Evolutionary conservation across 1,140 invertebrate genomes (phyloP), one percentile per base, ranked within the genome.

Genomic region (Leptinotarsa defecta): DNA sequence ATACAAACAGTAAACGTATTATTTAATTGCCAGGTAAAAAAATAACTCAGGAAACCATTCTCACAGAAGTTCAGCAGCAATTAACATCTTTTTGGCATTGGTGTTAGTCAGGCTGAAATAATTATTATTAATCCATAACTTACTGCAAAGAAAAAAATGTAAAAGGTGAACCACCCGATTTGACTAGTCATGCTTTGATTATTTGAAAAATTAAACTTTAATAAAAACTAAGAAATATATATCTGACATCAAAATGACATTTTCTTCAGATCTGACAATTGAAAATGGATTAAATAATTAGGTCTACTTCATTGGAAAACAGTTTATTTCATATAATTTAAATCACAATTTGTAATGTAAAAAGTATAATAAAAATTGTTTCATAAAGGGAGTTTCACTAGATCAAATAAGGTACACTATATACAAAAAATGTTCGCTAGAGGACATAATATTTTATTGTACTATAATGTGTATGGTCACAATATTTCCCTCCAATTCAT

Each of bases 311-410:
- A 65, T 61, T 73, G 22, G 71, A 76, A 76, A 76, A 73, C 70
- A 73, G 22, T 76, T 73, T 76, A 73, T 76, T 76, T 61, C 73
- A 72, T 76, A 72, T 76, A 77, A 77, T 77, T 77, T 77, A 77
- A 77, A 77, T 77, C 76, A 77, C 76, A 77, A 77, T 77, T 78
- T 73, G 64, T 68, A 75, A 78, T 73, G 71, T 75, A 75, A 63
- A 75, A 70, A 75, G 64, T 67, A 74, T 76, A 78, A 76, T 65
- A 76, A 74, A 78, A 73, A 78, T 57, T 20, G 76, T 73, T 15
- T 78, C 74, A 75, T 65, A 76, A 76, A 43, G 68, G 69, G 63
- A 17, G 24, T 65, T 65, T 65, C 20, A 22, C 63, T 65, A 65
- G 24, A 65, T 27, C 19, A 65, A 27, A 65, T 13, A n/a, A 20